These are phyloP conservation scores for Cephalopterus ornatus DNA, from an alignment of 2,113 vertebrate genomes.

Conservation along the genomic window DNA sequence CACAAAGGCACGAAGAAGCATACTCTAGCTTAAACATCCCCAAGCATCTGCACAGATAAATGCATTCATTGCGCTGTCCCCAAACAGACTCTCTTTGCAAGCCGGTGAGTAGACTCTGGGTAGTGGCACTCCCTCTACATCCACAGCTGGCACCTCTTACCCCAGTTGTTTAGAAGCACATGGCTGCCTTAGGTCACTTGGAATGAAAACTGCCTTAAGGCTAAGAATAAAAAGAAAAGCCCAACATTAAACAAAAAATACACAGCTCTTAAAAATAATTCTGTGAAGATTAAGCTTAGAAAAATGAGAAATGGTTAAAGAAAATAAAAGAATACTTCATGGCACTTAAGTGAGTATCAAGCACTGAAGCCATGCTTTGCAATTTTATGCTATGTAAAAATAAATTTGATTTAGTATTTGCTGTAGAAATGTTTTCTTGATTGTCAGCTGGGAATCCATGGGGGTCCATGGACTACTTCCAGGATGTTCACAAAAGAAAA, in stretches of 20 bases:
- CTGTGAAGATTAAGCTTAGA: background rate
- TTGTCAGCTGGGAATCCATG: slow-evolving; percentile 16
- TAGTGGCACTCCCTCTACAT: background rate
- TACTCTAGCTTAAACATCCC: background rate
- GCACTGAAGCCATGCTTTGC: background rate
- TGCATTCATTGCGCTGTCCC: background rate
- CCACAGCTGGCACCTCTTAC: background rate
- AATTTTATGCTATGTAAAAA: background rate
- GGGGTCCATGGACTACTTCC: slow-evolving; percentile 7
- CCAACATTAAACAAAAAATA: background rate
- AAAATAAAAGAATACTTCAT: background rate
- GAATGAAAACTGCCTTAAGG: background rate
- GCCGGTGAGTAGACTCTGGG: background rate
- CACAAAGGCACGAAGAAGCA: background rate
- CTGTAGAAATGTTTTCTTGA: background rate
- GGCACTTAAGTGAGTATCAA: background rate
- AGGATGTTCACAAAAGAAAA: slow-evolving; percentile 17
- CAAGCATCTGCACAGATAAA: background rate
- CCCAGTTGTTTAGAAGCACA: background rate
- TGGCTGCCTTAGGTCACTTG: background rate
- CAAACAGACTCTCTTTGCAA: background rate
- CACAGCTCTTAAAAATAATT: background rate
- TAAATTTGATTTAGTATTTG: background rate
- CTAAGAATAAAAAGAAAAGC: background rate
- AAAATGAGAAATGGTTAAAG: background rate